A percentile compares a stretch with the other conserved stretches of the same genome.
Evolutionary conservation across 2,888 invertebrate genomes (phyloP).

Genomic region (Shargacucullia verbasci): DNA sequence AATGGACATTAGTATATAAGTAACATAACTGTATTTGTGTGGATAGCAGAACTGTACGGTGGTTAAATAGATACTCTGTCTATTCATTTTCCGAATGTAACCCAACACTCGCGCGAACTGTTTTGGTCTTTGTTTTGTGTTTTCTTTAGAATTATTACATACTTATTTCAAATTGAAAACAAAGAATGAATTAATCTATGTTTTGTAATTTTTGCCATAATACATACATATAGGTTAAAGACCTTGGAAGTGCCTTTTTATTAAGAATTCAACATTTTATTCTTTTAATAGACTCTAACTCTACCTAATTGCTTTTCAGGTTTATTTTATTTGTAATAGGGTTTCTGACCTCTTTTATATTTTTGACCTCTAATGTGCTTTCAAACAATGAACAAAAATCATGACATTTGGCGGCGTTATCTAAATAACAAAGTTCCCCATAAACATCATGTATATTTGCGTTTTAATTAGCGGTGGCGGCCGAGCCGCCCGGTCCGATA

Average conservation of each 20-base stretch:
- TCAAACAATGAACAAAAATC: neutral
- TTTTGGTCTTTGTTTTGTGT: conserved; percentile 13
- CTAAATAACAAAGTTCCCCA: conserved; percentile 15
- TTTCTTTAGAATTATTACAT: conserved; percentile 18
- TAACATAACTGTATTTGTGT: conserved; percentile 43
- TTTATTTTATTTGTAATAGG: no score
- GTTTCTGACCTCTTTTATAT: no score
- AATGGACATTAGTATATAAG: conserved; percentile 61
- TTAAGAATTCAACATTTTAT: no score
- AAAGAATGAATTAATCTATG: no score
- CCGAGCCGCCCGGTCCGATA: conserved; percentile 47
- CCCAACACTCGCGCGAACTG: conserved; percentile 36
- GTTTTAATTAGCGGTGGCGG: conserved; percentile 44
- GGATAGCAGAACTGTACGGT: conserved; percentile 45
- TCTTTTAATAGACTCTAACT: no score
- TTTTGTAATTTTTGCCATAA: no score
- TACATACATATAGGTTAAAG: no score
- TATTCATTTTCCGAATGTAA: conserved; percentile 46
- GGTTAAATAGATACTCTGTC: conserved; percentile 43
- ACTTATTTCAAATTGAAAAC: no score
- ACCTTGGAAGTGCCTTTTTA: no score
- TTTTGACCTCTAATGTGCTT: no score
- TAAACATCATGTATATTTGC: conserved; percentile 32
- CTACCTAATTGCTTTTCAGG: no score
- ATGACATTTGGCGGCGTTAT: conserved; percentile 2